Evolutionary conservation across 2,113 vertebrate genomes (phyloP), one percentile per base, ranked within the genome.

Genomic region (Hoplias malabaricus): DNA sequence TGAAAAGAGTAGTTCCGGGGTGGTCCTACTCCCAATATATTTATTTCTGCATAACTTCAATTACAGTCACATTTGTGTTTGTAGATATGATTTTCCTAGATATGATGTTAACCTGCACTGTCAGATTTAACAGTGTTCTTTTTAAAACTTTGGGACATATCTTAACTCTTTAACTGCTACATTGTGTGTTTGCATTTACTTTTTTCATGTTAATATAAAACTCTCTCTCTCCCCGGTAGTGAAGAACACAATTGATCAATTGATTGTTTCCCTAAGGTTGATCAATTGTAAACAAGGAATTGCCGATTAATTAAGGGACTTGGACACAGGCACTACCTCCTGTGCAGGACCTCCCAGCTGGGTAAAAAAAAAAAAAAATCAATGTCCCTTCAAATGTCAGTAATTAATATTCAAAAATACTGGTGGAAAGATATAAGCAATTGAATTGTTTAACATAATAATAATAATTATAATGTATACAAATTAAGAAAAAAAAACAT

Each of bases 381-480:
- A 74, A 74, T 74, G 57, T 63, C 19, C 43, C 59, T 50, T 31
- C n/a, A 74, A 74, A 74, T 74, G 59, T 50, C 57, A 74, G 40
- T 27, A 40, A 74, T 74, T 63, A 63, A 74, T 73, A 25, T 73
- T 73, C 46, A 27, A 74, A 11, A 74, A 46, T 50, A 11, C 31
- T 34, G n/a, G 42, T 63, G 42, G 42, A 3, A 43, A 19, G 12
- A 34, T 34, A 46, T 73, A 48, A 78, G 80, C 71, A 61, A 62
- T 27, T 61, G 31, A 61, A 61, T 61, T 13, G 8, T 16, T 61
- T n/a, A n/a, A n/a, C n/a, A n/a, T n/a, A n/a, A n/a, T n/a, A n/a
- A n/a, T n/a, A n/a, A n/a, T n/a, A n/a, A n/a, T n/a, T n/a, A n/a
- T n/a, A n/a, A n/a, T 53, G 48, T 3, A 2, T n/a, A n/a, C 1